Base-by-base conservation (phyloP, 2,888 invertebrate species). In the Eledona agricola region DNA sequence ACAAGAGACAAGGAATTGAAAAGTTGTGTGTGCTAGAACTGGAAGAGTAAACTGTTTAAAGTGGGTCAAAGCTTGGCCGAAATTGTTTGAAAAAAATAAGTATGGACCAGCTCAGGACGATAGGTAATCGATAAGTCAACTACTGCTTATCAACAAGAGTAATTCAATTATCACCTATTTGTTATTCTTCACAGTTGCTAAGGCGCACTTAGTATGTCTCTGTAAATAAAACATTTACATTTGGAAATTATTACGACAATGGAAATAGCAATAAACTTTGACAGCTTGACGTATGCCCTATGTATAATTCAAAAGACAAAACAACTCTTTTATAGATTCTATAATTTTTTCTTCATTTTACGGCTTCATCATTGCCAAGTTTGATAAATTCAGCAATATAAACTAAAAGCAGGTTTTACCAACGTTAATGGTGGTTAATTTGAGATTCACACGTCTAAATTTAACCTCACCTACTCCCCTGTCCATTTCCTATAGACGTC, bases 41-140 rank as follows among this genome's bases (percentile, higher is more conserved):
- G n/a, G n/a, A n/a, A n/a, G n/a, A n/a, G n/a, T n/a, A n/a, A n/a
- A n/a, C n/a, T n/a, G n/a, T n/a, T n/a, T n/a, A n/a, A 20, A 46
- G 28, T 37, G 28, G 35, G 35, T 35, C 28, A 46, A 12, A 26
- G 26, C 28, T 38, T 17, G 35, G 15, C 26, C 28, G 35, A 46
- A 34, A 25, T 16, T 46, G 46, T 11, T 19, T n/a, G n/a, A n/a
- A n/a, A n/a, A n/a, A n/a, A n/a, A n/a, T n/a, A n/a, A n/a, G n/a
- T n/a, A n/a, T n/a, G 29, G 29, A 34, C 28, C 29, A 11, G 20
- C 29, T n/a, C n/a, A n/a, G n/a, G 42, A 1, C 25, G 38, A 50
- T 50, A 38, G 40, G 29, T 50, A 50, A 50, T 50, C 50, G 32
- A 50, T 50, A 50, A 50, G 50, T 40, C 50, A 50, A 50, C 38